Percentiles rank a stretch among this genome's conserved stretches.
Evolutionary conservation across 2,113 vertebrate species (phyloP).

Genomic region (Anguilla rostrata): DNA sequence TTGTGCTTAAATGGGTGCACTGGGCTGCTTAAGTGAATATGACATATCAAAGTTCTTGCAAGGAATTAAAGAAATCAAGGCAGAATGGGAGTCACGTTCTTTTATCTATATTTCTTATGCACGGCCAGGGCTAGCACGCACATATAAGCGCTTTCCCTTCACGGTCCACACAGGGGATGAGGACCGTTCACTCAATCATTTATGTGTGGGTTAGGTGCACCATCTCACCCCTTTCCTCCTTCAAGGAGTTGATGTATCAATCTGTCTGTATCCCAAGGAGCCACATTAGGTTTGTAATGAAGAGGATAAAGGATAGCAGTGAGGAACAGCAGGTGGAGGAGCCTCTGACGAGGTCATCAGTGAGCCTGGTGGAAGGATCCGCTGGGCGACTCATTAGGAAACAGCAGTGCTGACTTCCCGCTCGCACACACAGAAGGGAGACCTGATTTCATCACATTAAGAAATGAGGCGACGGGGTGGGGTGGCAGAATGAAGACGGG

Average conservation of each 20-base stretch:
- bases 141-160: not conserved
- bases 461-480: not conserved
- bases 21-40: not conserved
- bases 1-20: not conserved
- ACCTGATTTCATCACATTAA: not conserved
- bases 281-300: conserved; percentile 30
- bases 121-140: not conserved
- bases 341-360: conserved; percentile 14
- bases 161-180: not conserved
- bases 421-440: not conserved
- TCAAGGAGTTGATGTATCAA: conserved; percentile 19
- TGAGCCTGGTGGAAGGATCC: conserved; percentile 13
- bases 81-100: not conserved
- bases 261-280: conserved; percentile 18
- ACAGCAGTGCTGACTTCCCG: not conserved
- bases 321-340: not conserved
- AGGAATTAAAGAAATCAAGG: not conserved
- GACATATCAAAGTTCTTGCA: conserved; percentile 3
- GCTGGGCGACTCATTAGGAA: conserved; percentile 25
- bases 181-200: not conserved
- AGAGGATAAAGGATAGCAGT: conserved; percentile 14
- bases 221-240: conserved; percentile 13
- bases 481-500: not conserved
- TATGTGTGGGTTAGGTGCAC: not conserved
- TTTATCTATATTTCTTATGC: not conserved